Conservation (phyloP, 2,113 vertebrate species). For the Psilopogon haemacephalus region DNA sequence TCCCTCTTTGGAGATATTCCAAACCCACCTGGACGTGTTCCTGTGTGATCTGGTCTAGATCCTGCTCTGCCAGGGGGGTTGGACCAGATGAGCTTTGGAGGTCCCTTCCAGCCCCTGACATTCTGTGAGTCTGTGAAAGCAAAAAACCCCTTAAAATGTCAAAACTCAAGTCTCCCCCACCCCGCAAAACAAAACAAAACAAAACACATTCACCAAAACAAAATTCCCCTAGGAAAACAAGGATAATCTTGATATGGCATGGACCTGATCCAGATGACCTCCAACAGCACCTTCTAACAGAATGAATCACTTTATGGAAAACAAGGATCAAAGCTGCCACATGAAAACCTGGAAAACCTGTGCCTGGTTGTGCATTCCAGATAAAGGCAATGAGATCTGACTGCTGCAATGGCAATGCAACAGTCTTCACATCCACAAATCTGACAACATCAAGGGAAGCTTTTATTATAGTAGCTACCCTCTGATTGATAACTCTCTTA, state of each 20-base stretch:
- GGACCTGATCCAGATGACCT: neutral
- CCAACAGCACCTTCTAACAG: neutral
- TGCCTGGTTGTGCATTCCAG: neutral
- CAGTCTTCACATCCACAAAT: neutral
- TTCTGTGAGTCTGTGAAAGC: neutral
- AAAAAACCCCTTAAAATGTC: neutral
- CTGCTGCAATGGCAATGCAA: neutral
- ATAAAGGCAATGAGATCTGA: neutral
- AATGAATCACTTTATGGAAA: neutral
- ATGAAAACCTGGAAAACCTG: neutral
- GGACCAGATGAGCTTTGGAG: too few species aligned
- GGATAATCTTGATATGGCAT: neutral
- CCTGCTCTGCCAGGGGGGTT: too few species aligned
- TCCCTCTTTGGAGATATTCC: too few species aligned
- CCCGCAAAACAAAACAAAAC: too few species aligned
- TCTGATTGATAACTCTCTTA: neutral
- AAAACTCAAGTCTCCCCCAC: neutral
- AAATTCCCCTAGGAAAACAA: neutral
- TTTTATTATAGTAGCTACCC: neutral
- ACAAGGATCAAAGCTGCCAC: neutral
- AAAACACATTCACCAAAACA: neutral
- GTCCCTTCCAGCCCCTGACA: too few species aligned
- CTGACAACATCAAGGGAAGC: neutral
- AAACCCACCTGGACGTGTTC: too few species aligned
- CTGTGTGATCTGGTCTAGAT: too few species aligned